These are phyloP conservation scores for Limnodromus scolopaceus DNA, from an alignment of 2,797 vertebrate species.

Conservation along the genomic window DNA sequence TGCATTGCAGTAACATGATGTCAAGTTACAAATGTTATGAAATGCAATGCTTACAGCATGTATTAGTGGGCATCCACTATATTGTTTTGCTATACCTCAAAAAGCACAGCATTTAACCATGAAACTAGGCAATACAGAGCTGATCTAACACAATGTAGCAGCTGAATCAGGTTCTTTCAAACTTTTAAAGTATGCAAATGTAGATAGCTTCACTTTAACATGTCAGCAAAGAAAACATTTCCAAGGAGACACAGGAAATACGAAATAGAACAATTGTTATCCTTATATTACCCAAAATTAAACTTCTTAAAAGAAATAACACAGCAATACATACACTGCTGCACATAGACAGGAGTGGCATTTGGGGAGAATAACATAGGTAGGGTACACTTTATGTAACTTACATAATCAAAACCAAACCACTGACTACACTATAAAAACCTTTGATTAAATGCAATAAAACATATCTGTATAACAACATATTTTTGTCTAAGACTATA, in stretches of 20 bases:
- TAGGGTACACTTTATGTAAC: not conserved
- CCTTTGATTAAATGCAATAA: not conserved
- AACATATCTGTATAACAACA: not conserved
- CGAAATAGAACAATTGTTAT: not conserved
- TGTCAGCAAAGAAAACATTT: not conserved
- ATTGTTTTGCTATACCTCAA: not conserved
- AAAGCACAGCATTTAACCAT: not conserved
- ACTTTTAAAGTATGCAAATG: not conserved
- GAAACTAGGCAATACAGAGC: not conserved
- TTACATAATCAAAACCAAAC: slow-evolving; percentile 39
- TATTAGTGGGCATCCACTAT: not conserved
- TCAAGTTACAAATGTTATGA: slow-evolving; percentile 7
- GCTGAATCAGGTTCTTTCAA: not conserved
- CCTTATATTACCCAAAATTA: not conserved
- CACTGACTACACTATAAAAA: not conserved
- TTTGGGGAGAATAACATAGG: not conserved
- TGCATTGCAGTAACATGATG: slow-evolving; percentile 15
- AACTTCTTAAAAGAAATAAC: not conserved
- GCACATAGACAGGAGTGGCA: not conserved
- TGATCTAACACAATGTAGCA: not conserved
- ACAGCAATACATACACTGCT: not conserved
- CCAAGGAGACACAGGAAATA: not conserved
- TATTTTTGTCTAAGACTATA: not conserved
- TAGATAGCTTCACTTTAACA: not conserved
- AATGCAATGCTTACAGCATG: not conserved